A percentile compares a stretch with the other conserved stretches of the same genome.
These are phyloP conservation scores for Acrocera orbiculus DNA, from an alignment of 2,888 invertebrate species.

Conservation along the genomic window DNA sequence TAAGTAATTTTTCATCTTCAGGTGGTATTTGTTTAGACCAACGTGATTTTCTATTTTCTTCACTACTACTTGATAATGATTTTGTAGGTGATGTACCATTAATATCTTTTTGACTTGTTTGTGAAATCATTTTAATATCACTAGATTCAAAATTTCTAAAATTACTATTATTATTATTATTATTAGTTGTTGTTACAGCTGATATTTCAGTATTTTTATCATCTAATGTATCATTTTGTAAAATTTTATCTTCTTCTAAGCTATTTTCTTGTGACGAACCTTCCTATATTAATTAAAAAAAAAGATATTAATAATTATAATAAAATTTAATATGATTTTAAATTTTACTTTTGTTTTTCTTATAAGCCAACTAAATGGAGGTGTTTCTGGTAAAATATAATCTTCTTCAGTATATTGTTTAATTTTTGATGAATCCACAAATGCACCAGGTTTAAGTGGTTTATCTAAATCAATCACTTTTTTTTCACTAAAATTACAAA, in stretches of 20 bases:
- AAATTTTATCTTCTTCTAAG: conserved; percentile 7
- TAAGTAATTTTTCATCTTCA: conserved; percentile 29
- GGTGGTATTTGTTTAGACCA: conserved; percentile 12
- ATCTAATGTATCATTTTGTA: conserved; percentile 5
- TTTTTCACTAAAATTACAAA: conserved; percentile 36
- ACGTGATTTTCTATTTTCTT: conserved; percentile 8
- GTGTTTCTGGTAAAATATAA: conserved; percentile 39
- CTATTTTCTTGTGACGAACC: conserved; percentile 8
- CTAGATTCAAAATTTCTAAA: conserved; percentile 7
- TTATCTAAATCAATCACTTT: conserved; percentile 50
- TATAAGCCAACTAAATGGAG: conserved; percentile 44
- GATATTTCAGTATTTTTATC: conserved; percentile 2
- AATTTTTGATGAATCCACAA: conserved; percentile 49
- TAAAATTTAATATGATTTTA: not conserved
- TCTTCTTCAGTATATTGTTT: conserved; percentile 38
- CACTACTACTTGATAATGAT: conserved; percentile 15
- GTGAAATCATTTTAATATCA: conserved; percentile 8
- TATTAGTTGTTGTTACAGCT: conserved; percentile 5
- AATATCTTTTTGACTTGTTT: conserved; percentile 10
- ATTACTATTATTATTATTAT: conserved; percentile 7
- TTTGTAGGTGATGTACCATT: conserved; percentile 21
- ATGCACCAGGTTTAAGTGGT: conserved; percentile 59
- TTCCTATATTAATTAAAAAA: conserved; percentile 2
- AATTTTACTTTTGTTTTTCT: conserved; percentile 16
- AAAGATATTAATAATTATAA: conserved; percentile 2